Base-by-base conservation (phyloP, 2,888 invertebrate species). In the Chrysotoxum bicinctum region DNA sequence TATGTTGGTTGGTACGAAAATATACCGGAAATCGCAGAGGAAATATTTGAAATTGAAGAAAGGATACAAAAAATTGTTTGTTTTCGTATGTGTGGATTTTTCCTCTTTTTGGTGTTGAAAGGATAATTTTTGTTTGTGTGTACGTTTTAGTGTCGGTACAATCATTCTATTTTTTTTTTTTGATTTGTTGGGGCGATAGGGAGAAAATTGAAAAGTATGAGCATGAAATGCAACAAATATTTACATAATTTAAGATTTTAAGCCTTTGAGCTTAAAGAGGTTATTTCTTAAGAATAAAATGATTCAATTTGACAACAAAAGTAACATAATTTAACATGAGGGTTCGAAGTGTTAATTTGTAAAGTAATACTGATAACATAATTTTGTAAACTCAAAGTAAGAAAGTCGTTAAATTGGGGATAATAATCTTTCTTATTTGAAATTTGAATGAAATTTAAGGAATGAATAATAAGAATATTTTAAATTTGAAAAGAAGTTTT, bases 41-140 rank as follows among this genome's bases (percentile, higher is more conserved):
- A 84, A 84, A 79, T 84, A 79, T 84, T 79, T 75, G 56, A 52
- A 54, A 70, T 70, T 48, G 68, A 75, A 66, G 74, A 45, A 64
- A 16, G 48, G 30, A 32, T 40, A 43, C 9, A 60, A 70, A 64
- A 68, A 56, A 83, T 69, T 70, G 64, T 66, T 84, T 79, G 45
- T 75, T 66, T 54, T 66, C 50, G 32, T 73, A 60, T 66, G 37
- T 40, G 40, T 52, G 52, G 30, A 0, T 45, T 62, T 45, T 45
- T 60, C 12, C 35, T 12, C 19, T 56, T 19, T 12, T 19, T n/a
- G 12, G 56, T 58, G 58, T 58, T 58, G 58, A 37, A 37, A 58
- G 58, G 21, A 58, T 37, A 37, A 58, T 58, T 58, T 58, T 58
- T 58, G 35, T 37, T 58, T 56, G 58, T 58, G 21, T 58, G 35